Conservation (phyloP, 2,797 vertebrate species). For the Poeciliopsis infans region DNA sequence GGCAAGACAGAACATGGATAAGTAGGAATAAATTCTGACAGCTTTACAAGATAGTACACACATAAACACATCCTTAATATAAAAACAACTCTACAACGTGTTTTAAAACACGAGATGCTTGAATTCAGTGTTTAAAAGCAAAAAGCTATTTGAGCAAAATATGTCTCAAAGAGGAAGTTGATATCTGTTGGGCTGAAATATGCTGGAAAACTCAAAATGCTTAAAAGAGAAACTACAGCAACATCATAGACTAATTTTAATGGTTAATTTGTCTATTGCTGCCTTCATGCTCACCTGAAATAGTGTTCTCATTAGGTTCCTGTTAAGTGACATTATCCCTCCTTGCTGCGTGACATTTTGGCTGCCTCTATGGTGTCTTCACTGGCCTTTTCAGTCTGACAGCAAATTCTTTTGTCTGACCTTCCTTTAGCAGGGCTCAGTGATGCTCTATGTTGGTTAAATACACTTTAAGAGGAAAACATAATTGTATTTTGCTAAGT, state of each 20-base stretch:
- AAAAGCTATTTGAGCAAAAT: neutral
- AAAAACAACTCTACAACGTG: neutral
- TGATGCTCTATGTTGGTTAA: neutral
- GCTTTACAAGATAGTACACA: neutral
- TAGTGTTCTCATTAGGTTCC: neutral
- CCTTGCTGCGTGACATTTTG: conserved; percentile 6
- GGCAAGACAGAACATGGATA: neutral
- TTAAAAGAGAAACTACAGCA: neutral
- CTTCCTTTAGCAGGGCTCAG: neutral
- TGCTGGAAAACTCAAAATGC: neutral
- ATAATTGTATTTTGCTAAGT: neutral
- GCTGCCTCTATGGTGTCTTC: neutral
- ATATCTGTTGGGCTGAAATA: neutral
- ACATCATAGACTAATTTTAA: neutral
- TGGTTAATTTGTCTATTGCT: neutral
- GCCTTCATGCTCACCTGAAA: neutral
- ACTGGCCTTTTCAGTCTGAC: conserved; percentile 7
- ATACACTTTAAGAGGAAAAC: neutral
- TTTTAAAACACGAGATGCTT: neutral
- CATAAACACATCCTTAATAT: neutral
- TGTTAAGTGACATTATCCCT: conserved; percentile 2
- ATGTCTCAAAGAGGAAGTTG: neutral
- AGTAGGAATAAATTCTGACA: neutral
- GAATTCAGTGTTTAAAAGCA: neutral
- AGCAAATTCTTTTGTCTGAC: neutral